A percentile compares a stretch with the other conserved stretches of the same genome.
Conservation (phyloP, 2,113 vertebrate species). For the Bubo scandiacus region DNA sequence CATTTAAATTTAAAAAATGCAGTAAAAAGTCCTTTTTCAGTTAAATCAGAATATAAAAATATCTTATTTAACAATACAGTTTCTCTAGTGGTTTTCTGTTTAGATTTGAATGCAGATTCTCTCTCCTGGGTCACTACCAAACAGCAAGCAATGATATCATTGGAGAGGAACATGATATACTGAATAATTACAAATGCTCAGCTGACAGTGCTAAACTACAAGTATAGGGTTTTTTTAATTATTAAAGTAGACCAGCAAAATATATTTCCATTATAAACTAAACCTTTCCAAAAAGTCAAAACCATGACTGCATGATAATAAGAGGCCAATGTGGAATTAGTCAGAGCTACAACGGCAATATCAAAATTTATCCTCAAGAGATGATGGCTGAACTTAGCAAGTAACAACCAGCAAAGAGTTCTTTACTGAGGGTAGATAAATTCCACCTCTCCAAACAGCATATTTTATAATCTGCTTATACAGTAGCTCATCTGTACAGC, state of each 20-base stretch:
- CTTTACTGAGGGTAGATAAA: slow-evolving; percentile 25
- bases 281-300: slow-evolving; percentile 29
- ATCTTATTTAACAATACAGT: not conserved
- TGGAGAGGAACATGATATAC: not conserved
- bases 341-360: slow-evolving; percentile 39
- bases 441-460: slow-evolving; percentile 27
- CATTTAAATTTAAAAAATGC: not conserved
- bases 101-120: not conserved
- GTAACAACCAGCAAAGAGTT: slow-evolving; percentile 23
- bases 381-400: slow-evolving; percentile 54
- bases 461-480: slow-evolving; percentile 51
- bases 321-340: slow-evolving; percentile 10
- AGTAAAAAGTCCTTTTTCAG: not conserved
- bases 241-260: slow-evolving; percentile 36
- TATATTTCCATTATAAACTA: slow-evolving; percentile 6
- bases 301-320: not conserved
- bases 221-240: not conserved
- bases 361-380: slow-evolving; percentile 50
- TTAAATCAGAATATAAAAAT: not conserved
- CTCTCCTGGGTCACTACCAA: slow-evolving; percentile 12
- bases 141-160: not conserved
- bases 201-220: not conserved
- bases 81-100: not conserved
- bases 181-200: slow-evolving; percentile 9
- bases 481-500: not conserved